phyloP scores from a whole-genome alignment of 2,797 vertebrate species.

The Siniperca undulata region DNA sequence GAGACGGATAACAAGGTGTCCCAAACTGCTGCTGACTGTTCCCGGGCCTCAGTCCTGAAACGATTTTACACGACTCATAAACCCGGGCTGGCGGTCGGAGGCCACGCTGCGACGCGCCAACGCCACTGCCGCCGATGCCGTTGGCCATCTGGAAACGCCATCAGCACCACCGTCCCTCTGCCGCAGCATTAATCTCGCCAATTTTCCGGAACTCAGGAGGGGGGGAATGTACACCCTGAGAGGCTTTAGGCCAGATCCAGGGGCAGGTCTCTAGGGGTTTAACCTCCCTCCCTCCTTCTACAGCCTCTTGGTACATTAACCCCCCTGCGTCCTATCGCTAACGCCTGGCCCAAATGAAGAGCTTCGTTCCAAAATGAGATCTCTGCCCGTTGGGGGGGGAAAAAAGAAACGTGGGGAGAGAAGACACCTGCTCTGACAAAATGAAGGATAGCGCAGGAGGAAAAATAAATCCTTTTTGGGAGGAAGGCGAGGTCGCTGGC shows the following conservation, averaged over 20 bases:
- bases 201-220: conserved; percentile 83
- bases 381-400: conserved; percentile 3
- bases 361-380: conserved; percentile 48
- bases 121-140: conserved; percentile 50
- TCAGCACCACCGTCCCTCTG: conserved; percentile 81
- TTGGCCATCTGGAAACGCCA: conserved; percentile 83
- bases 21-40: conserved; percentile 82
- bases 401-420: background rate
- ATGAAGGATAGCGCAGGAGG: conserved; percentile 51
- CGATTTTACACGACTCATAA: conserved; percentile 85
- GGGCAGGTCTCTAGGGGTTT: conserved; percentile 68
- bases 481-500: conserved; percentile 29
- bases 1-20: conserved; percentile 84
- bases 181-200: conserved; percentile 84
- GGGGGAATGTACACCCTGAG: conserved; percentile 80
- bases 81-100: conserved; percentile 60
- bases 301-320: conserved; percentile 2
- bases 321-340: background rate
- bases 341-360: conserved; percentile 44
- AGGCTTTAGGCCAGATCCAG: conserved; percentile 71
- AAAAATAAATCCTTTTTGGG: conserved; percentile 44
- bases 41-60: conserved; percentile 66
- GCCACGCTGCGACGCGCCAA: conserved; percentile 62
- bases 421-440: conserved; percentile 72
- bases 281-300: conserved; percentile 45